Evolutionary conservation across 2,113 vertebrate genomes (phyloP).

Genomic region (Grallaria varia): DNA sequence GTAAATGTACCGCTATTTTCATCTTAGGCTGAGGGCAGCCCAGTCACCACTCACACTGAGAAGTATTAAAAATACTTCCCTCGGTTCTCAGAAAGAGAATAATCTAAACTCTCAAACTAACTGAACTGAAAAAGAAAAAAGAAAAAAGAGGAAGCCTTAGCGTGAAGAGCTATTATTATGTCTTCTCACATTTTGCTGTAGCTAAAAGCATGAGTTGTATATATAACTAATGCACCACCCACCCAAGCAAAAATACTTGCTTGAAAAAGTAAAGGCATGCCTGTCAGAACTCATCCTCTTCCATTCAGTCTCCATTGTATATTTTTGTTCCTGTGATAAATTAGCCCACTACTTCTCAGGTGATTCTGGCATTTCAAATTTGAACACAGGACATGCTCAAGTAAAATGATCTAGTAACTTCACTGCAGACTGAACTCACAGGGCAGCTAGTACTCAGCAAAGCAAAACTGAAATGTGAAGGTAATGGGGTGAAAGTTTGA

Average conservation of each 20-base stretch:
- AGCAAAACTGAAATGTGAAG: constrained; percentile 46
- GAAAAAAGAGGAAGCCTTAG: constrained; percentile 34
- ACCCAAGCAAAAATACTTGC: constrained; percentile 17
- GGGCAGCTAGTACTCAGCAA: not conserved
- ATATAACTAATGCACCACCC: constrained; percentile 43
- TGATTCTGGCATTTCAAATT: constrained; percentile 4
- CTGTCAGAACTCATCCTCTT: constrained; percentile 41
- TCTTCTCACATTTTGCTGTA: constrained; percentile 46
- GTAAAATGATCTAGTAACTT: not conserved
- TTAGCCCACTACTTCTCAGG: constrained; percentile 38
- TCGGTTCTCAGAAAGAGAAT: constrained; percentile 60
- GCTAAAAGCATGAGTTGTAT: constrained; percentile 59
- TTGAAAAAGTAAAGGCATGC: constrained; percentile 51
- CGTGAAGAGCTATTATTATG: constrained; percentile 25
- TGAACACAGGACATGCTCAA: not conserved
- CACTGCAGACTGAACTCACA: not conserved
- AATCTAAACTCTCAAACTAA: constrained; percentile 41
- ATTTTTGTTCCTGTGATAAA: constrained; percentile 42
- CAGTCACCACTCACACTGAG: not conserved
- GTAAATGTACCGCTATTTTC: constrained; percentile 29
- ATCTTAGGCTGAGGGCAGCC: constrained; percentile 45
- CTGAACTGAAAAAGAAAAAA: constrained; percentile 1
- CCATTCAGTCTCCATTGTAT: constrained; percentile 63
- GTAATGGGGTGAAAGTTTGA: constrained; percentile 64
- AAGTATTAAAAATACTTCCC: constrained; percentile 46